Evolutionary conservation across 35 echinoderm and acorn worm species (phyloP).

Genomic region (Diadema setosum): DNA sequence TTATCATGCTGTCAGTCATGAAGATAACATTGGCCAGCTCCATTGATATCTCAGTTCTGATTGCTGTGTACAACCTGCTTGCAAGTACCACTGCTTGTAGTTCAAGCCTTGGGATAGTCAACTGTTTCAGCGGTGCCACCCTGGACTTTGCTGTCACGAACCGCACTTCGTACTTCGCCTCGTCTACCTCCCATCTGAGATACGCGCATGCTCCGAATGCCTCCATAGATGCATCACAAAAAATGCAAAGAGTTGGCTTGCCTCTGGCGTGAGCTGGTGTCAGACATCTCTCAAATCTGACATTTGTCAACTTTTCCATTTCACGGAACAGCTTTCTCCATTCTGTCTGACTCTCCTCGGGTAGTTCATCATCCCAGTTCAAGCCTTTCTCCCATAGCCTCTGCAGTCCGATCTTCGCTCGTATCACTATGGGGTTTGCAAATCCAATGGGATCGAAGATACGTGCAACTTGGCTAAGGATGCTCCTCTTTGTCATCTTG

Average conservation of each 20-base stretch:
- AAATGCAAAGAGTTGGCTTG: constrained; percentile 34
- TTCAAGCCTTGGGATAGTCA: constrained; percentile 39
- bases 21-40: constrained; percentile 15
- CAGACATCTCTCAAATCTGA: constrained; percentile 33
- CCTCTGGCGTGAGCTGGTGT: constrained; percentile 25
- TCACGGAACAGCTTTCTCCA: constrained; percentile 13
- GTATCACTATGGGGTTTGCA: neutral
- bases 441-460: constrained; percentile 71
- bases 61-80: neutral
- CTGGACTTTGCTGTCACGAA: constrained; percentile 62
- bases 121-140: constrained; percentile 48
- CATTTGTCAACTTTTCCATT: neutral
- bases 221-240: constrained; percentile 56
- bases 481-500: constrained; percentile 36
- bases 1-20: constrained; percentile 52
- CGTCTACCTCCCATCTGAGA: too few species aligned
- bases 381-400: neutral
- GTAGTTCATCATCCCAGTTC: neutral
- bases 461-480: constrained; percentile 35
- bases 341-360: neutral
- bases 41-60: neutral
- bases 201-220: constrained; percentile 32
- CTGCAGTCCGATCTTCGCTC: constrained; percentile 49
- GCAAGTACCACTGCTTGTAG: constrained; percentile 38
- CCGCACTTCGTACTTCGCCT: constrained; percentile 10